Base-by-base conservation (phyloP, 2,888 invertebrate species). In the Volucella bombylans region DNA sequence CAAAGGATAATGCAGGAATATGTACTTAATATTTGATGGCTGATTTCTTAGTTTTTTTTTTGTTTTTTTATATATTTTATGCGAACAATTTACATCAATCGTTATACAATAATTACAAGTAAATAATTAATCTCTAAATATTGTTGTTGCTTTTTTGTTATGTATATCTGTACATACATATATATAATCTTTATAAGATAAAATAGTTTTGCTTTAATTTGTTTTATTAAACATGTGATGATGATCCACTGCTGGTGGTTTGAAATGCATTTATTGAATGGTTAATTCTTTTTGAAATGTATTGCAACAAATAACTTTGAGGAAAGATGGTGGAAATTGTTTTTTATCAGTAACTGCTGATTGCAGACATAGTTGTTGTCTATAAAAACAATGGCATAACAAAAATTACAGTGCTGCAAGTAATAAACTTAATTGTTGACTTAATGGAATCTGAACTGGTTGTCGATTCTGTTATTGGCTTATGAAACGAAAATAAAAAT, bases 81-180 rank as follows among this genome's bases (percentile, higher is more conserved):
- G 85, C 76, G 74, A 85, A 85, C 81, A 85, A 23, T 85, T 76
- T 85, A 85, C 81, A 80, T 76, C 39, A 81, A 81, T 80, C 43
- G 76, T 72, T 81, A 80, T 81, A 73, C 80, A 80, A 64, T 81
- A 85, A 85, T 85, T 85, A 85, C 76, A 85, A 77, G 74, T 85
- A 71, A 81, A 76, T 74, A 80, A 80, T 74, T 83, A 83, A 49
- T 50, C 54, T 50, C 71, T 83, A 76, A 74, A 83, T 61, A 68
- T 64, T 82, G 54, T 76, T 59, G 43, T 73, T 67, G 39, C 15
- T n/a, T 61, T 55, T 39, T 31, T 79, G 11, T 50, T 55, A 52
- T 61, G 31, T 77, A 14, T 67, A 72, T 72, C 23, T 64, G 39
- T 54, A 38, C 61, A 62, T 57, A 69, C 67, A 23, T 59, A 39